phyloP scores from a whole-genome alignment of 1,140 invertebrate species.

The Asobara japonica region DNA sequence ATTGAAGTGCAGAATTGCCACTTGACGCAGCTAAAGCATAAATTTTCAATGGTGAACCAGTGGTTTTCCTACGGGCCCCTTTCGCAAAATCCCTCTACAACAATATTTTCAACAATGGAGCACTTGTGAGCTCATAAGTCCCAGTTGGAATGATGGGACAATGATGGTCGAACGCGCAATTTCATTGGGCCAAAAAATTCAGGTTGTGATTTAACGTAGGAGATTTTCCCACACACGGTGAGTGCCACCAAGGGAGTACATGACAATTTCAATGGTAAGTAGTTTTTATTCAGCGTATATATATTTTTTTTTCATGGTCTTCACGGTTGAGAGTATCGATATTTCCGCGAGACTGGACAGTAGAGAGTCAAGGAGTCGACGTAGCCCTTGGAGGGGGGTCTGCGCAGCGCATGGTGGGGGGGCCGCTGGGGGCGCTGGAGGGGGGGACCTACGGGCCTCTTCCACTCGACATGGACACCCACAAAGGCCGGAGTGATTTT shows the following conservation, averaged over 20 bases:
- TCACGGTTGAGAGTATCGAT: slow-evolving; percentile 51
- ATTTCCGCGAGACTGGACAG: slow-evolving; percentile 59
- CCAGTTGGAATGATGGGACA: slow-evolving; percentile 18
- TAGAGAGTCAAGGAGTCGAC: slow-evolving; percentile 40
- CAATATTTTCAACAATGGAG: not conserved
- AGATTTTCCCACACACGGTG: slow-evolving; percentile 55
- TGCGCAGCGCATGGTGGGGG: slow-evolving; percentile 22
- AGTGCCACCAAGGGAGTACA: slow-evolving; percentile 45
- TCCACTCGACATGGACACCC: slow-evolving; percentile 29
- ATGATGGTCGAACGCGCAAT: not conserved
- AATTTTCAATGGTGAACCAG: slow-evolving; percentile 12
- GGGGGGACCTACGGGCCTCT: slow-evolving; percentile 31
- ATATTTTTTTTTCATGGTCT: slow-evolving; percentile 22
- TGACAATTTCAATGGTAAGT: slow-evolving; percentile 22
- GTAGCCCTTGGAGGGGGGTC: slow-evolving; percentile 20
- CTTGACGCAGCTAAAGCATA: slow-evolving; percentile 34
- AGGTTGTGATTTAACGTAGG: not conserved
- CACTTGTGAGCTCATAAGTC: slow-evolving; percentile 2
- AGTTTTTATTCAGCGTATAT: slow-evolving; percentile 1
- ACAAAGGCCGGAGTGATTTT: slow-evolving; percentile 33
- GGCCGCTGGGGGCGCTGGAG: too few relatives aligned
- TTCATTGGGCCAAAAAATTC: not conserved
- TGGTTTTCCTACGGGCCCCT: not conserved
- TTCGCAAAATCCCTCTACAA: too few relatives aligned
- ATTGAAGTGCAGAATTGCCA: not conserved